These are phyloP conservation scores for Deilephila elpenor DNA, from an alignment of 2,888 invertebrate species.

Conservation along the genomic window DNA sequence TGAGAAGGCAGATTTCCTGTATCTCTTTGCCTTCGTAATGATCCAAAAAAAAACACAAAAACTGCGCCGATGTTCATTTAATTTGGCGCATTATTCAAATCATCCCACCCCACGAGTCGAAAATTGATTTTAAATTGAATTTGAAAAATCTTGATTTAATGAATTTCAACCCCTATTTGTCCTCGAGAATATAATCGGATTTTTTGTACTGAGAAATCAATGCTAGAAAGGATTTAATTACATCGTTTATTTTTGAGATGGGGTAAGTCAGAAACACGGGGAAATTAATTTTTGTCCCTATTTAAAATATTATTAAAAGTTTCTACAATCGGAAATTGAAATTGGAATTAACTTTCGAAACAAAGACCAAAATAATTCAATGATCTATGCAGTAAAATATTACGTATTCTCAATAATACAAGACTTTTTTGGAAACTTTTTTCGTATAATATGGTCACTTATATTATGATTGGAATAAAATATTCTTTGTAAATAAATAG, in stretches of 20 bases:
- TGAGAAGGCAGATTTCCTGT: not conserved
- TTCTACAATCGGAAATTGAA: no score
- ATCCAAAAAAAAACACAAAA: slow-evolving; percentile 8
- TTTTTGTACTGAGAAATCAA: slow-evolving; percentile 2
- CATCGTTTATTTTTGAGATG: not conserved
- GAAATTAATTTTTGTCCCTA: not conserved
- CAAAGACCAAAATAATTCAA: no score
- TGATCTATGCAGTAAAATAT: no score
- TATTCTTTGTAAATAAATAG: no score
- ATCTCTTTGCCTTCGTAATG: not conserved
- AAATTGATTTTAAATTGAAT: slow-evolving; percentile 33
- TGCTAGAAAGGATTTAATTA: not conserved
- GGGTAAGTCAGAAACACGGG: not conserved
- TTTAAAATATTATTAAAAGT: no score
- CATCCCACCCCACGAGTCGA: slow-evolving; percentile 13
- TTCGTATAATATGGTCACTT: no score
- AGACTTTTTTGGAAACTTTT: no score
- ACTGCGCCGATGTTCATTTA: slow-evolving; percentile 14
- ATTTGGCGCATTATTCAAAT: slow-evolving; percentile 30
- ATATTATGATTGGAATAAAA: no score
- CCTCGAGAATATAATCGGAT: not conserved
- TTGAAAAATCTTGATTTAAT: slow-evolving; percentile 40
- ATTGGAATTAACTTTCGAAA: no score
- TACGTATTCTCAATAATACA: no score
- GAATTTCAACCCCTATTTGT: slow-evolving; percentile 40